These are phyloP conservation scores for Hydropsyche betteni DNA, from an alignment of 2,888 invertebrate genomes.

Conservation along the genomic window DNA sequence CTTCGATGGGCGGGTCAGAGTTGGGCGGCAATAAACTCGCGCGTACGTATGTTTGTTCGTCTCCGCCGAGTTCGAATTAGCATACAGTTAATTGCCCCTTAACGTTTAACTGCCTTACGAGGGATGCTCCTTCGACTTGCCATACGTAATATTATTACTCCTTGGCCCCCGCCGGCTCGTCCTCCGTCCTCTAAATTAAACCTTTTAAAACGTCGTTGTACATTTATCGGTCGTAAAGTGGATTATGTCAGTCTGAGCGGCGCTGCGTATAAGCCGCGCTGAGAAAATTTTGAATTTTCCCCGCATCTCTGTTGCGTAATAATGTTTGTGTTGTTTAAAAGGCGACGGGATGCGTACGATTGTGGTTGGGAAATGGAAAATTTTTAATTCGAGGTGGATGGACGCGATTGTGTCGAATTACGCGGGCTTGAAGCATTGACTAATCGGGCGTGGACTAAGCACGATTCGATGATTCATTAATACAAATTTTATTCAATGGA, in stretches of 20 bases:
- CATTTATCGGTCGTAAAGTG: constrained; percentile 37
- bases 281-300: no score
- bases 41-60: neutral
- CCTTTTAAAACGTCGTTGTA: constrained; percentile 41
- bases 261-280: no score
- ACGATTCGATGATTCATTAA: constrained; percentile 22
- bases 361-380: neutral
- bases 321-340: neutral
- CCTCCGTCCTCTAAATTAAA: constrained; percentile 25
- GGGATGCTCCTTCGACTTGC: constrained; percentile 32
- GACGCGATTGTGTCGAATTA: constrained; percentile 13
- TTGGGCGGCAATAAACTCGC: constrained; percentile 35
- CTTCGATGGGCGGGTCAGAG: neutral
- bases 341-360: neutral
- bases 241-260: constrained; percentile 32
- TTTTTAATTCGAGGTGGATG: neutral
- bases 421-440: constrained; percentile 14
- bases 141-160: neutral
- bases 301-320: neutral
- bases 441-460: constrained; percentile 18
- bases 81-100: constrained; percentile 49
- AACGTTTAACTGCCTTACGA: constrained; percentile 45
- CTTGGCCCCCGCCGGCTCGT: constrained; percentile 10
- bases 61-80: constrained; percentile 43
- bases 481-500: constrained; percentile 14